Conservation (phyloP, 2,797 vertebrate genomes). For the Sebastes paucispinis region DNA sequence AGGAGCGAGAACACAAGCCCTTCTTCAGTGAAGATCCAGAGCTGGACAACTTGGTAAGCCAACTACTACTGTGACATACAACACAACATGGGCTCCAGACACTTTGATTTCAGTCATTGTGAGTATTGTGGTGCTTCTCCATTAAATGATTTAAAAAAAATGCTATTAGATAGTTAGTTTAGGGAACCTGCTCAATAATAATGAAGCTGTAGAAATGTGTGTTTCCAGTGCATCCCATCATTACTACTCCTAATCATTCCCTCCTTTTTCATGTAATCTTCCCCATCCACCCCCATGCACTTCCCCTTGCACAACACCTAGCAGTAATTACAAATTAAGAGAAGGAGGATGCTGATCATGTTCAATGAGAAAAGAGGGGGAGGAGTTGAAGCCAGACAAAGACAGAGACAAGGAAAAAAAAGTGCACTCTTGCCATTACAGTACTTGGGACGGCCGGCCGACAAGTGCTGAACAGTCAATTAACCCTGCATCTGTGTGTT, state of each 20-base stretch:
- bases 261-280: slow-evolving; percentile 40
- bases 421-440: slow-evolving; percentile 86
- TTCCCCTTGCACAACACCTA: slow-evolving; percentile 57
- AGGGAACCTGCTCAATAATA: background rate
- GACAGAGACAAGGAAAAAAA: slow-evolving; percentile 9
- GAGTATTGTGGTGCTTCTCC: background rate
- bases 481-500: slow-evolving; percentile 99
- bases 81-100: background rate
- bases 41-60: slow-evolving; percentile 94
- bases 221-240: background rate
- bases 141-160: background rate
- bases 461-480: slow-evolving; percentile 95
- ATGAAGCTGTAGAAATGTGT: background rate
- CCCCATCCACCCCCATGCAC: slow-evolving; percentile 19
- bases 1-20: slow-evolving; percentile 97
- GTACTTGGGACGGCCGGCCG: slow-evolving; percentile 85
- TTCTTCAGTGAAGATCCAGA: slow-evolving; percentile 99
- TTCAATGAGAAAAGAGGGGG: slow-evolving; percentile 46
- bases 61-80: background rate
- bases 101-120: background rate
- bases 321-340: slow-evolving; percentile 91
- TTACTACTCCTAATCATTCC: slow-evolving; percentile 26
- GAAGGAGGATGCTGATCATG: slow-evolving; percentile 53
- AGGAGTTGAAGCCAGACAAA: slow-evolving; percentile 63
- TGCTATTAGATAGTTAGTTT: background rate